Evolutionary conservation across 2,888 invertebrate species (phyloP), one percentile per base, ranked within the genome.

Genomic region (Sminthurinus aureus): DNA sequence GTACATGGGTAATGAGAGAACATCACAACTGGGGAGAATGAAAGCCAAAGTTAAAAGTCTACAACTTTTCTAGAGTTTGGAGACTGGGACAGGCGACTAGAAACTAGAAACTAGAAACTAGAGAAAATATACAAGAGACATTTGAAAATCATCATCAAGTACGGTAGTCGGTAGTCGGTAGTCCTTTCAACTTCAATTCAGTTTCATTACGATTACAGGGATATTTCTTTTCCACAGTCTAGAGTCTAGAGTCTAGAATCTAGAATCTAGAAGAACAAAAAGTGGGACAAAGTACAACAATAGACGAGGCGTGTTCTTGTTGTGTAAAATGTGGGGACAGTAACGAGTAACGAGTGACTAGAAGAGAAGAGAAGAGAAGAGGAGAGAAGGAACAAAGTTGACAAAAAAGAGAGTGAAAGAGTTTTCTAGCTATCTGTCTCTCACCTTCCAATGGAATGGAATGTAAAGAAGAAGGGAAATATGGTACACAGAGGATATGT

Each of bases 111-210:
- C 38, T 38, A 38, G 38, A 38, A 38, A 38, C 38, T 38, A 38
- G 38, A 38, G n/a, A n/a, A n/a, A n/a, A n/a, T 58, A 15, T 58
- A 15, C 15, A 12, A 12, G 64, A 64, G 64, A 15, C 22, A 20
- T 69, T 20, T 71, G 75, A 75, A 51, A 75, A 75, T 75, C 75
- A 75, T 75, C 75, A 75, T 75, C 75, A 75, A 75, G 75, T 75
- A 38, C 38, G 38, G 38, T 51, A 75, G 51, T 50, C 18, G n/a
- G n/a, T n/a, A n/a, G n/a, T n/a, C 38, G 38, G 38, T 51, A 75
- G 51, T 50, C 18, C 52, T 75, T 75, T 75, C 52, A 4, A 22
- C 58, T 18, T 58, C 58, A 58, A 58, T 38, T 38, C 58, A 71
- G 9, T n/a, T 22, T 71, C 71, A 24, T 71, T 71, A 71, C 71